A percentile compares a stretch with the other conserved stretches of the same genome.
These are phyloP conservation scores for Sturmia bella DNA, from an alignment of 2,888 invertebrate species.

Conservation along the genomic window DNA sequence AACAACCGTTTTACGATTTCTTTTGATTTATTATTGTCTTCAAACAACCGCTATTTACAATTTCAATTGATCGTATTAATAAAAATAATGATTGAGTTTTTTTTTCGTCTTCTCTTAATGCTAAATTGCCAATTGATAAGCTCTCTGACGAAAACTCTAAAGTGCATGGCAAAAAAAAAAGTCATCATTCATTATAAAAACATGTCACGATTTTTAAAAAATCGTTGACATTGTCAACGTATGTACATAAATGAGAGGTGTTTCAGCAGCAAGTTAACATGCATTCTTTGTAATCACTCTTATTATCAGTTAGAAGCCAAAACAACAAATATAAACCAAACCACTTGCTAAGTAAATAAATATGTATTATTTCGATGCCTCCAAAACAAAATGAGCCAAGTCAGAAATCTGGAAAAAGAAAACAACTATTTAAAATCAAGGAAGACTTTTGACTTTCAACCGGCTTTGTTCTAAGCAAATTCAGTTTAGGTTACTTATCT, in stretches of 20 bases:
- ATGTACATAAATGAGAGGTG: conserved; percentile 48
- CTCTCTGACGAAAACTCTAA: conserved; percentile 13
- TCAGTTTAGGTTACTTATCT: too few relatives aligned
- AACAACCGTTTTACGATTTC: conserved; percentile 6
- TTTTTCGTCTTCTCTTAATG: not conserved
- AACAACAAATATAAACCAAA: conserved; percentile 16
- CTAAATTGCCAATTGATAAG: conserved; percentile 12
- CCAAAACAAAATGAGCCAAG: too few relatives aligned
- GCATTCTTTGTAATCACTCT: conserved; percentile 40
- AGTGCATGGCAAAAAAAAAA: conserved; percentile 7
- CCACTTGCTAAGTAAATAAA: conserved; percentile 28
- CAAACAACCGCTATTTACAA: conserved; percentile 26
- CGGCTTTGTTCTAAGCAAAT: too few relatives aligned
- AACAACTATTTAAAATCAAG: too few relatives aligned
- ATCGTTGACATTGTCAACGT: conserved; percentile 57
- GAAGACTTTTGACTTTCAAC: too few relatives aligned
- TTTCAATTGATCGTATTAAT: not conserved
- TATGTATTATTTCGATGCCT: too few relatives aligned
- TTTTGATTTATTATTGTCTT: conserved; percentile 30
- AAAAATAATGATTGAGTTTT: conserved; percentile 19
- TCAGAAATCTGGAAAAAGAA: too few relatives aligned
- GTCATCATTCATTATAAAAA: conserved; percentile 62
- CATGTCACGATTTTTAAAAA: conserved; percentile 52
- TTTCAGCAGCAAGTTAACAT: conserved; percentile 28
- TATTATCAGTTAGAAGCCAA: conserved; percentile 36